Evolutionary conservation across 2,888 invertebrate species (phyloP).

Genomic region (Trichogramma evanescens): DNA sequence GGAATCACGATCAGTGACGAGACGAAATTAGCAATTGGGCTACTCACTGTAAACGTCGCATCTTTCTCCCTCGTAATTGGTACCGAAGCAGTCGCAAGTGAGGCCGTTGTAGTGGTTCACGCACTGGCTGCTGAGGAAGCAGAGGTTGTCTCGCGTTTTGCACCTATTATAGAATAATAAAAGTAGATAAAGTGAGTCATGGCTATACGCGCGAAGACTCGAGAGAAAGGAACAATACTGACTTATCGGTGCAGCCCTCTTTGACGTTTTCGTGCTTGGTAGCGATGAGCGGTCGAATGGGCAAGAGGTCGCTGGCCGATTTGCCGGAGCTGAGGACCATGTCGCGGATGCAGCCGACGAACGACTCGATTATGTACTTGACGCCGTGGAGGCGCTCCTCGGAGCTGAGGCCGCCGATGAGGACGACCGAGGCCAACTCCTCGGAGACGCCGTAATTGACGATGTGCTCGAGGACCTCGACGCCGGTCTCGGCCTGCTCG

Average conservation of each 20-base stretch:
- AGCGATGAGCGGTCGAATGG: constrained; percentile 76
- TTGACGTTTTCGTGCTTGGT: constrained; percentile 84
- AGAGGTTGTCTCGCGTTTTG: constrained; percentile 72
- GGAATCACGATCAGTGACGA: no score
- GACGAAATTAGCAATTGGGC: constrained; percentile 2
- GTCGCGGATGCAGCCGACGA: constrained; percentile 85
- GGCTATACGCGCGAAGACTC: background rate
- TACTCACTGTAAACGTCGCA: constrained; percentile 86
- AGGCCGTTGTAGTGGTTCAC: constrained; percentile 86
- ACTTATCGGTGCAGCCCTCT: constrained; percentile 79
- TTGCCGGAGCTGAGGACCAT: constrained; percentile 80
- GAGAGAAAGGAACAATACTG: constrained; percentile 22
- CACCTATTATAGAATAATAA: constrained; percentile 48
- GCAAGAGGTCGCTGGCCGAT: constrained; percentile 73
- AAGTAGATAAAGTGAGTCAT: background rate
- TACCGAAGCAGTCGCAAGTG: constrained; percentile 89
- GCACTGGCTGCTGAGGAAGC: constrained; percentile 81
- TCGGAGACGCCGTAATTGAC: constrained; percentile 81
- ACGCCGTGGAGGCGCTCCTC: constrained; percentile 84
- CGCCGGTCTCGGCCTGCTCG: constrained; percentile 70
- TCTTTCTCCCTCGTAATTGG: constrained; percentile 82
- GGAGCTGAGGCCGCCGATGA: constrained; percentile 79
- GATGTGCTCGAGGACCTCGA: constrained; percentile 75
- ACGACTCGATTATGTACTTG: constrained; percentile 87
- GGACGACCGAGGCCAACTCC: constrained; percentile 78